Evolutionary conservation across 2,888 invertebrate species (phyloP).

Genomic region (Nemoura dubitans): DNA sequence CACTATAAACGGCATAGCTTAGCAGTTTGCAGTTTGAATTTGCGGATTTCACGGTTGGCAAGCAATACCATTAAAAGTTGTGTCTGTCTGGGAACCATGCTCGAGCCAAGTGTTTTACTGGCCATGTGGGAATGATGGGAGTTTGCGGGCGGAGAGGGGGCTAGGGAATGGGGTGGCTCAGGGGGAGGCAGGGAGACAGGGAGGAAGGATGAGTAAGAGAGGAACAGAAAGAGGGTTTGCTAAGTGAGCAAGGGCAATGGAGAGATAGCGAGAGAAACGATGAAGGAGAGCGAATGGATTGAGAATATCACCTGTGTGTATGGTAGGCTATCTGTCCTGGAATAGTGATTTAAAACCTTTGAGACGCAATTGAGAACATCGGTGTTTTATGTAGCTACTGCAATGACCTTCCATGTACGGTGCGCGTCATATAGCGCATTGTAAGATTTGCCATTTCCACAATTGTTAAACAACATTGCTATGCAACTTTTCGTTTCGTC

Average conservation of each 20-base stretch:
- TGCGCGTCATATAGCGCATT: not conserved
- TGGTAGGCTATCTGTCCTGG: not conserved
- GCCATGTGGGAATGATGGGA: conserved; percentile 31
- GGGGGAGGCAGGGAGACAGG: not conserved
- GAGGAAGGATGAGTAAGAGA: not conserved
- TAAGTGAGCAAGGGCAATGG: not conserved
- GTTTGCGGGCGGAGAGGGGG: not conserved
- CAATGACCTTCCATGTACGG: not conserved
- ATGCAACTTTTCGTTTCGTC: too few species aligned
- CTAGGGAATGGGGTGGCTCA: not conserved
- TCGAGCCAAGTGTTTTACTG: conserved; percentile 27
- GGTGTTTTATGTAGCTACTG: not conserved
- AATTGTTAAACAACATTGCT: too few species aligned
- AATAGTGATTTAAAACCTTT: conserved; percentile 21
- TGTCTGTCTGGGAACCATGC: not conserved
- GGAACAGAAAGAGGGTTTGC: not conserved
- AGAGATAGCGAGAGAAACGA: not conserved
- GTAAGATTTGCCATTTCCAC: too few species aligned
- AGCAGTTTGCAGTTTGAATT: conserved; percentile 7
- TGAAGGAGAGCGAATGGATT: not conserved
- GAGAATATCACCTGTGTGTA: conserved; percentile 16
- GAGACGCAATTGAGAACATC: not conserved
- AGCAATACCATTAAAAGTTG: conserved; percentile 28
- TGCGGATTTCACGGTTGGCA: not conserved
- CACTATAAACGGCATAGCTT: not conserved